Evolutionary conservation across 2,888 invertebrate species (phyloP), one percentile per base, ranked within the genome.

Genomic region (Eulithis prunata): DNA sequence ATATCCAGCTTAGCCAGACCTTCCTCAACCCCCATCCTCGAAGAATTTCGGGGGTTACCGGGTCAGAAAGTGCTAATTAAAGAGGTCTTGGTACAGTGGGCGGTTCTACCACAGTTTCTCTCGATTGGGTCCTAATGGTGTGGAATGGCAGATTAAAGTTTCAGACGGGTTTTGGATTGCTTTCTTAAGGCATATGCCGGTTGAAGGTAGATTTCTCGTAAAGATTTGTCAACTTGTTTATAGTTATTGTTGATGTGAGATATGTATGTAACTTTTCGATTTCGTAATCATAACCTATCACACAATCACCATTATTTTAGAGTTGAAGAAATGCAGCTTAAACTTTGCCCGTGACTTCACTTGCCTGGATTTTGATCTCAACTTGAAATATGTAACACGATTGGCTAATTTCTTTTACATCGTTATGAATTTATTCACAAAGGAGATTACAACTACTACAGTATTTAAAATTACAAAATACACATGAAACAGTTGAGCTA

Each of bases 51-150:
- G 60, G 63, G 45, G 60, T 67, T 68, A 71, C 59, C 70, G 69
- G 73, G 70, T 46, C 68, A 74, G 67, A 68, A 64, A 67, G 67
- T 71, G 68, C 57, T 81, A 82, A 82, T 82, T 82, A 79, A 72
- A 75, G 78, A 73, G 80, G 70, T 78, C 85, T 70, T 11, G 46
- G 66, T 76, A 65, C 43, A 73, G 71, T 84, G 82, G 85, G 71
- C 69, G 73, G 69, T 62, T 69, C 66, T 68, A 60, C 76, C 79
- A 75, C 82, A 81, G 84, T 80, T 64, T 80, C 85, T 84, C 80
- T 75, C 86, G 82, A 85, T 85, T 86, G 82, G 78, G 75, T 82
- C 79, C 85, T 82, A 86, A 86, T 86, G 86, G 84, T 59, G 79
- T 75, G 86, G 84, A 86, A 86, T 62, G 81, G 74, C 75, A 86